These are phyloP conservation scores for Polymixis lichenea DNA, from an alignment of 2,888 invertebrate genomes.

Conservation along the genomic window DNA sequence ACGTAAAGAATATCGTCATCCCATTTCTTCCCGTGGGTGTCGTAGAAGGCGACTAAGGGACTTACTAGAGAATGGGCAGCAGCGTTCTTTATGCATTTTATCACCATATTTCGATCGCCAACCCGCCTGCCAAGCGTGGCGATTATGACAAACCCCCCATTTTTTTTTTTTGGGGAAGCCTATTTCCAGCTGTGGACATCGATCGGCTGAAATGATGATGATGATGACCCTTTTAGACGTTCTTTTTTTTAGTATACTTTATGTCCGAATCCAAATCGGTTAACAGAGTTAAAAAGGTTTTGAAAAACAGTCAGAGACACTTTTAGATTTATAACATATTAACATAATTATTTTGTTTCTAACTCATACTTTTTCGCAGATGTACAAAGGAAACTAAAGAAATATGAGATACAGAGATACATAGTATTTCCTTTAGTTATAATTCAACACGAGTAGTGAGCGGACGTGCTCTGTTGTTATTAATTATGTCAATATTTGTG, in stretches of 20 bases:
- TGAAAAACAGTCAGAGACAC: neutral
- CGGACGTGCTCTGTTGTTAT: slow-evolving; percentile 82
- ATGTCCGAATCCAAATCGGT: neutral
- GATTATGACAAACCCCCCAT: no score
- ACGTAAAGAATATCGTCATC: no score
- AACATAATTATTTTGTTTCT: neutral
- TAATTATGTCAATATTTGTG: slow-evolving; percentile 87
- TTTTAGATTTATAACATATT: neutral
- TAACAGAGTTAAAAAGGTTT: neutral
- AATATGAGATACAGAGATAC: slow-evolving; percentile 62
- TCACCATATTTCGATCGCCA: no score
- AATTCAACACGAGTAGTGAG: slow-evolving; percentile 78
- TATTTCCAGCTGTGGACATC: no score
- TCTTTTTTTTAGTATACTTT: neutral
- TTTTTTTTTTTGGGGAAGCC: no score
- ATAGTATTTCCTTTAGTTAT: slow-evolving; percentile 73
- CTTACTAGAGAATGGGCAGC: no score
- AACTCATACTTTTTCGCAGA: slow-evolving; percentile 27
- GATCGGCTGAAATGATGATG: no score
- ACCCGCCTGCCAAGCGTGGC: no score
- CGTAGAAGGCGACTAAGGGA: no score
- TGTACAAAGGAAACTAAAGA: slow-evolving; percentile 50
- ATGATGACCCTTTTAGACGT: neutral
- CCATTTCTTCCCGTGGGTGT: no score
- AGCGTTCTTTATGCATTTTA: no score